Percentiles rank a stretch among this genome's conserved stretches.
These are phyloP conservation scores for Yponomeuta malinellus DNA, from an alignment of 2,888 invertebrate genomes.

Conservation along the genomic window DNA sequence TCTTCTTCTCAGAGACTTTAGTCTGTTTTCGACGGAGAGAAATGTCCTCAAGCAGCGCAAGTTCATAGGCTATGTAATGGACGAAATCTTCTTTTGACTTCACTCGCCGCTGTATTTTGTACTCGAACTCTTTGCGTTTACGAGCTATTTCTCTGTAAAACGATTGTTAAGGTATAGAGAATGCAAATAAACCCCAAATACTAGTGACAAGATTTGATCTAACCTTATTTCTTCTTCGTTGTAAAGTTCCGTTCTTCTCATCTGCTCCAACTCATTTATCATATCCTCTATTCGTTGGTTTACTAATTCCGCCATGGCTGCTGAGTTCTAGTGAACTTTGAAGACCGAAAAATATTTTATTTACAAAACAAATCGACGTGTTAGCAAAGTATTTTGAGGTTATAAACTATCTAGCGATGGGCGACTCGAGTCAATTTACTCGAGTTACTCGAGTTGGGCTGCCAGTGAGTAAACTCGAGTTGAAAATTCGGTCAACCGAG, in stretches of 20 bases:
- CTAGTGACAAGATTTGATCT: conserved; percentile 18
- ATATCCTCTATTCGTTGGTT: conserved; percentile 85
- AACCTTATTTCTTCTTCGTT: conserved; percentile 82
- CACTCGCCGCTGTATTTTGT: conserved; percentile 80
- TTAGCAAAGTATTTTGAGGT: neutral
- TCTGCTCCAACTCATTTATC: conserved; percentile 87
- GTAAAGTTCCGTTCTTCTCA: conserved; percentile 83
- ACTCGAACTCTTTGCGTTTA: conserved; percentile 82
- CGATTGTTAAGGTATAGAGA: conserved; percentile 14
- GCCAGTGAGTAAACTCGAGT: no score
- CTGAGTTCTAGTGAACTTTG: neutral
- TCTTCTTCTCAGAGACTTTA: conserved; percentile 76
- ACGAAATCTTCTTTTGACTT: conserved; percentile 83
- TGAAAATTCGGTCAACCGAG: no score
- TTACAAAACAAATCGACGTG: neutral
- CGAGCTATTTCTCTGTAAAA: conserved; percentile 79
- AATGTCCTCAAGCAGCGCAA: conserved; percentile 80
- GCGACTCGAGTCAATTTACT: no score
- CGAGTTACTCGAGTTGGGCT: no score
- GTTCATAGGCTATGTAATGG: conserved; percentile 82
- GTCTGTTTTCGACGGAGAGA: conserved; percentile 75
- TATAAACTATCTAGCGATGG: neutral
- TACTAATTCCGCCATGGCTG: conserved; percentile 87
- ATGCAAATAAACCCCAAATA: conserved; percentile 5
- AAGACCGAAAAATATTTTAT: neutral